Percentiles rank a stretch among this genome's conserved stretches.
Evolutionary conservation across 2,797 vertebrate genomes (phyloP).

Genomic region (Schizopygopsis malacanthus): DNA sequence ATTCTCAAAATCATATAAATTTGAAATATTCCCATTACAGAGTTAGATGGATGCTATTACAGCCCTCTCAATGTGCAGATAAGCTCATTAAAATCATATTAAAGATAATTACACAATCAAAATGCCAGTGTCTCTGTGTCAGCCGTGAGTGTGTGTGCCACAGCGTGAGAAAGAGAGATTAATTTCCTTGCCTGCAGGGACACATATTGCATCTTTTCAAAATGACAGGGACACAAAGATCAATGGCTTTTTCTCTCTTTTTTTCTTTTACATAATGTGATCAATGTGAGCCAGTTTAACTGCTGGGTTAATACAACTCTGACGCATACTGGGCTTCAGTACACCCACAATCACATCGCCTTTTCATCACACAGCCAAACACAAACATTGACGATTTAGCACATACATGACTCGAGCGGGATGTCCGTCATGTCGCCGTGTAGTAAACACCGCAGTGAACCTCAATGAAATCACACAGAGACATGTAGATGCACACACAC

Average conservation of each 20-base stretch:
- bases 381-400: constrained; percentile 27
- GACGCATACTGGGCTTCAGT: constrained; percentile 31
- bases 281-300: constrained; percentile 71
- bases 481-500: constrained; percentile 25
- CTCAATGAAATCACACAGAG: constrained; percentile 29
- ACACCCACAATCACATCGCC: constrained; percentile 33
- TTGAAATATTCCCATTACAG: constrained; percentile 43
- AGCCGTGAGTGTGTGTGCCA: constrained; percentile 25
- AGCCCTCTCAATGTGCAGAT: constrained; percentile 29
- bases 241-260: constrained; percentile 72
- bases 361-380: constrained; percentile 38
- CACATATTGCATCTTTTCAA: constrained; percentile 76
- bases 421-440: constrained; percentile 22
- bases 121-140: constrained; percentile 47
- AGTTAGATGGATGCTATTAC: constrained; percentile 44
- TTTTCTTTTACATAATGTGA: constrained; percentile 73
- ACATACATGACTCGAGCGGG: constrained; percentile 32
- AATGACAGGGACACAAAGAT: constrained; percentile 76
- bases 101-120: constrained; percentile 51
- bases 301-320: constrained; percentile 65
- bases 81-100: constrained; percentile 48
- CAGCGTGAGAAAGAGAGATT: constrained; percentile 52
- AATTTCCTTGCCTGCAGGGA: constrained; percentile 70
- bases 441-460: constrained; percentile 32
- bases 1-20: constrained; percentile 23